Evolutionary conservation across 2,113 vertebrate species (phyloP), one percentile per base, ranked within the genome.

Genomic region (Ranitomeya variabilis): DNA sequence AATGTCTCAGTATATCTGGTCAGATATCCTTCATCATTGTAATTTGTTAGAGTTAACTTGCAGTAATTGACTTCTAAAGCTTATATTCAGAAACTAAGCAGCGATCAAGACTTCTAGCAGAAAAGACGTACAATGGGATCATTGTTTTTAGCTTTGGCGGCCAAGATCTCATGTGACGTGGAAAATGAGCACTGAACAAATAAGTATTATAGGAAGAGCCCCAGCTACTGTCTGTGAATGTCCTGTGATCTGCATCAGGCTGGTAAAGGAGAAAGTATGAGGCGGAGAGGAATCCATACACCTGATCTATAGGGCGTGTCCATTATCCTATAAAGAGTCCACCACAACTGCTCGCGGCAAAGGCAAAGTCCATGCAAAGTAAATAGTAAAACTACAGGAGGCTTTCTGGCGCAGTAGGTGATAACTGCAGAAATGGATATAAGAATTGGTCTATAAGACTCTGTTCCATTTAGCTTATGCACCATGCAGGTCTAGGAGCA

Each of bases 121-220:
- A 80, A 8, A 80, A 83, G 31, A 83, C 15, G 0, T 37, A 62
- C 10, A 83, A 83, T 83, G 19, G 37, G 60, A 21, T n/a, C 60
- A 83, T 83, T 83, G 80, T 83, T 83, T 45, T 37, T 66, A 13
- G 14, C 37, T 51, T 51, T 64, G 80, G 80, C 80, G 18, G 80
- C 21, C 11, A 18, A 13, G n/a, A 21, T 16, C 31, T 83, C 80
- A 83, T 21, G 18, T 62, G 55, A 16, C 78, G 16, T 60, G 52
- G 21, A 79, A 14, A 79, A 55, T 23, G n/a, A 59, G 37, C 45
- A 21, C 59, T 64, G 51, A 83, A 67, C 80, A 83, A 51, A 10
- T 51, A n/a, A 13, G 37, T 67, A 14, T 52, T 52, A 83, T 51
- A 64, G 5, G 14, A 51, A 9, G 21, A 37, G 31, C 51, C 15